A percentile compares a stretch with the other conserved stretches of the same genome.
These are phyloP conservation scores for Eupithecia inturbata DNA, from an alignment of 2,888 invertebrate species.

Conservation along the genomic window DNA sequence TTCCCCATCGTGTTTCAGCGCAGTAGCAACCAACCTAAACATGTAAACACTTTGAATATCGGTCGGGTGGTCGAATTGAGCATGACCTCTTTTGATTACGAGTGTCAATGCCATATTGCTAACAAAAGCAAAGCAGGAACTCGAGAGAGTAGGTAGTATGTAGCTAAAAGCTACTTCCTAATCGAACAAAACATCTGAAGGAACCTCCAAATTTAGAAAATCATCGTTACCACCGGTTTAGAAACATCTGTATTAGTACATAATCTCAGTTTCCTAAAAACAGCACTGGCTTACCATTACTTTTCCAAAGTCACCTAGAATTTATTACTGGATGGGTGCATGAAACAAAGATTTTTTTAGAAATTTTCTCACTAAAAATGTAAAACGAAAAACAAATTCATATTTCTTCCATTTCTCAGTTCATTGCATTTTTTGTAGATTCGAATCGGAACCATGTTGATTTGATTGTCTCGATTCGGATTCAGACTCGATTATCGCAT, in stretches of 20 bases:
- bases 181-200: constrained; percentile 1
- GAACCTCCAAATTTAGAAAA: constrained; percentile 18
- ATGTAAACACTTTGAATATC: constrained; percentile 47
- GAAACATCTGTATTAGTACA: constrained; percentile 51
- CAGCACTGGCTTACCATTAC: constrained; percentile 65
- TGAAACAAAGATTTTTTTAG: constrained; percentile 8
- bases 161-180: neutral
- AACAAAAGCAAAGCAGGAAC: constrained; percentile 45
- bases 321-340: constrained; percentile 1
- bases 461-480: constrained; percentile 17
- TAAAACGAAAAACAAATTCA: constrained; percentile 29
- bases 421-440: constrained; percentile 38
- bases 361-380: constrained; percentile 11
- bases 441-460: constrained; percentile 31
- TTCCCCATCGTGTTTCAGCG: constrained; percentile 68
- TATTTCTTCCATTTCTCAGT: constrained; percentile 28
- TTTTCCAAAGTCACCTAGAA: constrained; percentile 44
- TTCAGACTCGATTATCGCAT: neutral
- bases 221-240: constrained; percentile 67
- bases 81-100: constrained; percentile 73
- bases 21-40: constrained; percentile 66
- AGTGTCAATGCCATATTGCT: constrained; percentile 69
- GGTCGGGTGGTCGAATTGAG: constrained; percentile 42
- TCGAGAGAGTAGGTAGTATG: neutral
- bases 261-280: constrained; percentile 39